These are phyloP conservation scores for Cottoperca gobio DNA, from an alignment of 2,797 vertebrate genomes.

Conservation along the genomic window DNA sequence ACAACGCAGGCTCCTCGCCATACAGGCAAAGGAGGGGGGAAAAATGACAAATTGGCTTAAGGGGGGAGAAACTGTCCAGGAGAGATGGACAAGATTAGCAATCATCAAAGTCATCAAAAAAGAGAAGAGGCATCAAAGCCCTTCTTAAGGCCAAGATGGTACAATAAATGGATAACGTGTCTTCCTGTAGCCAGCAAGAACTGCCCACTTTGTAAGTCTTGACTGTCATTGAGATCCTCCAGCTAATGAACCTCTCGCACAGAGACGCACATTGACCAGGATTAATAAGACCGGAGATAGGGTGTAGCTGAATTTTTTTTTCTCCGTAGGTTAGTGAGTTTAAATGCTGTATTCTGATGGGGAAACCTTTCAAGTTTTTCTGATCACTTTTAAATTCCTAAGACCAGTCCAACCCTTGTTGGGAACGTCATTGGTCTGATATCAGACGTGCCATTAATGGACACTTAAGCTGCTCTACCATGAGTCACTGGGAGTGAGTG, in stretches of 20 bases:
- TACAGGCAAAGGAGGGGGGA: constrained; percentile 24
- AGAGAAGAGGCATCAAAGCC: constrained; percentile 31
- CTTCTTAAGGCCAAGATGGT: constrained; percentile 22
- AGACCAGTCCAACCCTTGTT: neutral
- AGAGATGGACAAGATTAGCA: constrained; percentile 55
- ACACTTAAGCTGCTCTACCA: constrained; percentile 36
- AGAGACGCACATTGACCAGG: constrained; percentile 18
- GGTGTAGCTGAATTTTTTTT: neutral
- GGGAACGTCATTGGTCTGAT: constrained; percentile 20
- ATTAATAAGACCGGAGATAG: neutral
- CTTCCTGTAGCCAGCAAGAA: constrained; percentile 18
- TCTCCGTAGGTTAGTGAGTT: constrained; percentile 4
- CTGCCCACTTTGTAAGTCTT: constrained; percentile 33
- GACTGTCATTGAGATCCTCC: constrained; percentile 47
- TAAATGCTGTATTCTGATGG: constrained; percentile 7
- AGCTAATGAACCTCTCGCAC: constrained; percentile 42
- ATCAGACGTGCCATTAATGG: constrained; percentile 47
- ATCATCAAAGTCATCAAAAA: constrained; percentile 61
- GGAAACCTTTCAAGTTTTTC: neutral
- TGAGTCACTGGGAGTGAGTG: constrained; percentile 49
- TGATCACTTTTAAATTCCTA: constrained; percentile 4
- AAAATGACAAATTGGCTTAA: constrained; percentile 69
- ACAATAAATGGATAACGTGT: constrained; percentile 25
- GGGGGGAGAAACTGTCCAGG: constrained; percentile 51
- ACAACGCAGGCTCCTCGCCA: constrained; percentile 69